A percentile compares a stretch with the other conserved stretches of the same genome.
These are phyloP conservation scores for Watsonalla cultraria DNA, from an alignment of 2,888 invertebrate genomes.

Conservation along the genomic window DNA sequence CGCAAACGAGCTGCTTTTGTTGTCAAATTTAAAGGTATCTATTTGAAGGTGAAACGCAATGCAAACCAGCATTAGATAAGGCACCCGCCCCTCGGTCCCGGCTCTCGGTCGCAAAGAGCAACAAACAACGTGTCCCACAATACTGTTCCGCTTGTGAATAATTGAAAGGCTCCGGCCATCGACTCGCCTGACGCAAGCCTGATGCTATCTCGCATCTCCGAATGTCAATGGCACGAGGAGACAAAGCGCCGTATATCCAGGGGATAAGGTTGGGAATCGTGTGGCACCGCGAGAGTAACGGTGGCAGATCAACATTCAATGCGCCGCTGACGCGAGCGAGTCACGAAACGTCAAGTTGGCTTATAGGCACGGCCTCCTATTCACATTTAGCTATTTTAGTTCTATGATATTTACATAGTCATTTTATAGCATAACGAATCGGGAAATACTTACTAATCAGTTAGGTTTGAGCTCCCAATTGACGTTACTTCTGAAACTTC, in stretches of 20 bases:
- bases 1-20: too few relatives aligned
- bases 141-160: slow-evolving; percentile 54
- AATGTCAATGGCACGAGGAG: slow-evolving; percentile 14
- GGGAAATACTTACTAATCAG: too few relatives aligned
- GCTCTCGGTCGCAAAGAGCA: slow-evolving; percentile 18
- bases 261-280: slow-evolving; percentile 23
- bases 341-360: slow-evolving; percentile 51
- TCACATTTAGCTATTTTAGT: not conserved
- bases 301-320: slow-evolving; percentile 56
- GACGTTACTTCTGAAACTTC: too few relatives aligned
- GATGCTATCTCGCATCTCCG: slow-evolving; percentile 40
- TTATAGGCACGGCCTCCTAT: not conserved
- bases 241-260: slow-evolving; percentile 6
- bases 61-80: slow-evolving; percentile 28
- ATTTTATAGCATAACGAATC: too few relatives aligned
- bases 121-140: slow-evolving; percentile 39
- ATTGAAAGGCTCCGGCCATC: slow-evolving; percentile 49
- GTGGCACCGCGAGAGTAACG: slow-evolving; percentile 15
- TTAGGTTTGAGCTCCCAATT: too few relatives aligned
- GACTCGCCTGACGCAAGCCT: slow-evolving; percentile 38
- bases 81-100: slow-evolving; percentile 17
- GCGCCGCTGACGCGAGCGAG: slow-evolving; percentile 52
- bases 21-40: too few relatives aligned
- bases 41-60: too few relatives aligned
- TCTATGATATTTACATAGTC: too few relatives aligned